These are phyloP conservation scores for Phymatocera aterrima DNA, from an alignment of 2,888 invertebrate genomes.

Conservation along the genomic window DNA sequence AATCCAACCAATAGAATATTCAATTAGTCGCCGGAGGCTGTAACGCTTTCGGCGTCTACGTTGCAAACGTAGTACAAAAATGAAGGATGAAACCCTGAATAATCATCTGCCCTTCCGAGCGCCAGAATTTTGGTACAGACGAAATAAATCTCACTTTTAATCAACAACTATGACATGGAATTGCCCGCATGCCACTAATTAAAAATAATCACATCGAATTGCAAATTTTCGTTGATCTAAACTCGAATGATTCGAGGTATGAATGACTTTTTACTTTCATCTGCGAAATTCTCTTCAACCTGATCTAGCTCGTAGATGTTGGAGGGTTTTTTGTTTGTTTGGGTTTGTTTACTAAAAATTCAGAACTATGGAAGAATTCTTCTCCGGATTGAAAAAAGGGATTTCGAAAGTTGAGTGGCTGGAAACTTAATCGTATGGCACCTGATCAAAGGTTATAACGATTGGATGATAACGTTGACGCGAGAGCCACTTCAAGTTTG, in stretches of 20 bases:
- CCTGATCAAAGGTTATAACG: not conserved
- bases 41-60: not conserved
- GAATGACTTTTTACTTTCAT: too few species aligned
- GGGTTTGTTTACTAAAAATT: not conserved
- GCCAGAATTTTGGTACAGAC: not conserved
- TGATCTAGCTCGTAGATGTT: not conserved
- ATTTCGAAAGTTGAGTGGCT: not conserved
- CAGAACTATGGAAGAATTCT: not conserved
- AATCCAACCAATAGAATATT: not conserved
- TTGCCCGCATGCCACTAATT: not conserved
- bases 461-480: not conserved
- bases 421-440: not conserved
- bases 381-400: not conserved
- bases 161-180: not conserved
- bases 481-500: not conserved
- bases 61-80: not conserved
- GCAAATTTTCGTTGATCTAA: not conserved
- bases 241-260: not conserved
- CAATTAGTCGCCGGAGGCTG: conserved; percentile 14
- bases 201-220: not conserved
- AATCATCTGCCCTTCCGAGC: not conserved
- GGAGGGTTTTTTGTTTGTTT: not conserved
- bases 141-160: not conserved
- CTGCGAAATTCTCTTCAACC: not conserved
- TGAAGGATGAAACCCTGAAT: not conserved